Percentiles rank a stretch among this genome's conserved stretches.
Evolutionary conservation across 1,140 invertebrate species (phyloP).

Genomic region (Ectropis grisescens): DNA sequence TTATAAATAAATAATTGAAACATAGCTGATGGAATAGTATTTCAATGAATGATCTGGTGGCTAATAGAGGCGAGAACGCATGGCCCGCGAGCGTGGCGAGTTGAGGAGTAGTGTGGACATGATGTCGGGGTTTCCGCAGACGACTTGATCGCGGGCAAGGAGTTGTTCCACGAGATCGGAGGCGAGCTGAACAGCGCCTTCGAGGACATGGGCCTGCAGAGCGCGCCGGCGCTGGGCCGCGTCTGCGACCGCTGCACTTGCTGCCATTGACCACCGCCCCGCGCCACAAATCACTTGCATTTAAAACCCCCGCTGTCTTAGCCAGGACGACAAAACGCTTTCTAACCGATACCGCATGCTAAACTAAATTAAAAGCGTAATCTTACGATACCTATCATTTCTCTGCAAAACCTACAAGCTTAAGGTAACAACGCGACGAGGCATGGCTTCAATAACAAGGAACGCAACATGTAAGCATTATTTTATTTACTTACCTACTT

Average conservation of each 20-base stretch:
- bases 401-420: slow-evolving; percentile 5
- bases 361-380: slow-evolving; percentile 7
- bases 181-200: slow-evolving; percentile 98
- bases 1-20: slow-evolving; percentile 33
- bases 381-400: slow-evolving; percentile 3
- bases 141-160: slow-evolving; percentile 97
- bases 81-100: neutral
- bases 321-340: slow-evolving; percentile 4
- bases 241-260: slow-evolving; percentile 48
- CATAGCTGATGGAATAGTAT: slow-evolving; percentile 61
- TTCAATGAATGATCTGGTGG: slow-evolving; percentile 4
- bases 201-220: slow-evolving; percentile 79
- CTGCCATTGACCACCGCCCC: slow-evolving; percentile 37
- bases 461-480: slow-evolving; percentile 57
- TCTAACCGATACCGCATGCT: slow-evolving; percentile 14
- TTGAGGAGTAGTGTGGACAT: neutral
- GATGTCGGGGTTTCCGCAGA: slow-evolving; percentile 75
- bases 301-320: neutral
- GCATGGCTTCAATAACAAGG: slow-evolving; percentile 64
- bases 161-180: slow-evolving; percentile 97
- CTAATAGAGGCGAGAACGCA: neutral
- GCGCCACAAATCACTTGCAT: slow-evolving; percentile 6
- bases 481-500: slow-evolving; percentile 22
- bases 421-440: slow-evolving; percentile 31
- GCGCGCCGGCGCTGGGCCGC: slow-evolving; percentile 11